Conservation (phyloP, 2,797 vertebrate genomes). For the Centropyge bicolor region DNA sequence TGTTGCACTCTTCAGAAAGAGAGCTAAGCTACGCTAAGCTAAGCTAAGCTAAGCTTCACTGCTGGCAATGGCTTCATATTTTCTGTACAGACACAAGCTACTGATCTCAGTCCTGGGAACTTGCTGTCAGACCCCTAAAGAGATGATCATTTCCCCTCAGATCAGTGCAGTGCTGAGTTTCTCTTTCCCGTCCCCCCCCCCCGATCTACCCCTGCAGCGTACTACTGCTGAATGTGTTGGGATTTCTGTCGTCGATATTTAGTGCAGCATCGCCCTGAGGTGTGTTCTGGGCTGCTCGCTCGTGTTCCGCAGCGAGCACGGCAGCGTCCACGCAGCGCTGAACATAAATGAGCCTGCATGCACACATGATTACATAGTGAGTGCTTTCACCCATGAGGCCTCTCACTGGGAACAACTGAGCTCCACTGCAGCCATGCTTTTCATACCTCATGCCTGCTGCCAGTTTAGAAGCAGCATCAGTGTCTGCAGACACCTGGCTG, state of each 20-base stretch:
- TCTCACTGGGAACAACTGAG: background rate
- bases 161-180: no score
- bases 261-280: conserved; percentile 12
- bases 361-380: conserved; percentile 26
- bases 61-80: no score
- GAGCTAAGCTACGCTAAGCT: no score
- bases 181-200: no score
- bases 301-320: no score
- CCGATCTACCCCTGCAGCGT: background rate
- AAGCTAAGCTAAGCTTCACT: no score
- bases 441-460: background rate
- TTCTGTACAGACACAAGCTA: no score
- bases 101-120: no score
- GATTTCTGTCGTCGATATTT: background rate
- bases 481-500: background rate
- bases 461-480: background rate
- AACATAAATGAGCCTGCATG: conserved; percentile 33
- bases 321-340: background rate
- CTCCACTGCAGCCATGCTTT: background rate
- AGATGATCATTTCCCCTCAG: no score
- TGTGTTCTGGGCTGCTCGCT: conserved; percentile 8
- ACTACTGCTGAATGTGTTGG: background rate
- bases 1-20: no score
- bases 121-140: no score
- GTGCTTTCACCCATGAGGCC: conserved; percentile 22